These are phyloP conservation scores for Uria aalge DNA, from an alignment of 2,113 vertebrate genomes.

Conservation along the genomic window DNA sequence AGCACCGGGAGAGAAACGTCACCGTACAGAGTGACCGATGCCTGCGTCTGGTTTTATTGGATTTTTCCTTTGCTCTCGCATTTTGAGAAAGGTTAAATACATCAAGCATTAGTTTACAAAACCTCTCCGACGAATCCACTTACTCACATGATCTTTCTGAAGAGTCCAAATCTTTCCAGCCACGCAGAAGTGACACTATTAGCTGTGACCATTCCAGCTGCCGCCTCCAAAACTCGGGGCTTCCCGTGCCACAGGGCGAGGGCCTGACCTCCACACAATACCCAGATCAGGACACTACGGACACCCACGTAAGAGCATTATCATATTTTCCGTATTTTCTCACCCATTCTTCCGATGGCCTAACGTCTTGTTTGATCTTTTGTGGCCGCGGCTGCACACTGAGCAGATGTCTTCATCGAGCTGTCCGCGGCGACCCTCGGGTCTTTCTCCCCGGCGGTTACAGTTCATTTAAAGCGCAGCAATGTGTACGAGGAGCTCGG, in stretches of 20 bases:
- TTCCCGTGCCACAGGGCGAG: fast-evolving
- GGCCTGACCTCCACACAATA: background rate
- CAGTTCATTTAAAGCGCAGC: background rate
- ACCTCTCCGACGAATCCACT: conserved; percentile 21
- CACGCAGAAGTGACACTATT: background rate
- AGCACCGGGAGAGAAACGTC: fast-evolving
- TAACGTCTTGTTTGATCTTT: background rate
- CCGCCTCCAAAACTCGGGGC: background rate
- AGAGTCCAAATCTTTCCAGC: background rate
- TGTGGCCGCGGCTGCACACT: background rate
- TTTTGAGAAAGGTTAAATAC: conserved; percentile 29
- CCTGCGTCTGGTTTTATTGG: background rate
- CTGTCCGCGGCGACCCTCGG: background rate
- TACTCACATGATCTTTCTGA: conserved; percentile 22
- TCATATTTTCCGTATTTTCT: background rate
- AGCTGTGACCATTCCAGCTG: background rate
- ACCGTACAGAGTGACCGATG: background rate
- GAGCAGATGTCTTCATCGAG: conserved; percentile 12
- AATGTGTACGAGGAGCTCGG: background rate
- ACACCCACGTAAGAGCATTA: background rate
- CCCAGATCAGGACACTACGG: background rate
- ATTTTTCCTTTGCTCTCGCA: background rate
- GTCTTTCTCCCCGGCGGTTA: background rate
- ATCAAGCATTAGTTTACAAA: conserved; percentile 8
- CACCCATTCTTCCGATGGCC: background rate